A percentile compares a stretch with the other conserved stretches of the same genome.
Evolutionary conservation across 37 sponge, comb jelly and placozoan genomes (phyloP).

Genomic region (Dysidea cf. avara): DNA sequence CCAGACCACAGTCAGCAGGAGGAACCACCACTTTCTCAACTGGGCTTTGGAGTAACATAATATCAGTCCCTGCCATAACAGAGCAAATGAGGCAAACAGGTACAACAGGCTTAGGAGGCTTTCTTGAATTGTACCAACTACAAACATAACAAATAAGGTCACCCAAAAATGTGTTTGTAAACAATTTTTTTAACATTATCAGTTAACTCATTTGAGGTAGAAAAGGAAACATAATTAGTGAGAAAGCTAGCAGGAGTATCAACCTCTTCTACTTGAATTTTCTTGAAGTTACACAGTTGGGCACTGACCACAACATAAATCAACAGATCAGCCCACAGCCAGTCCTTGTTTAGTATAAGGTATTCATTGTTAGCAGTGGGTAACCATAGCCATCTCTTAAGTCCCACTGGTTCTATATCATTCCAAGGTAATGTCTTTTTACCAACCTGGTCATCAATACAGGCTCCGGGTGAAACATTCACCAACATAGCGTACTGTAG

Average conservation of each 20-base stretch:
- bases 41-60: conserved; percentile 15
- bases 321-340: conserved; percentile 51
- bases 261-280: not conserved
- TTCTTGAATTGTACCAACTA: conserved; percentile 51
- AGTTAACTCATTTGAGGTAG: not conserved
- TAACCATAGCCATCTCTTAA: conserved; percentile 67
- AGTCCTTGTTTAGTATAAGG: conserved; percentile 51
- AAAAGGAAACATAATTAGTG: no score
- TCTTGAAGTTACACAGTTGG: not conserved
- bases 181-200: conserved; percentile 40
- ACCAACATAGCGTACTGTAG: conserved; percentile 1
- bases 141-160: conserved; percentile 66
- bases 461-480: not conserved
- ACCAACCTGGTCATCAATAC: no score
- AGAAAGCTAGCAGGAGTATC: not conserved
- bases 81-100: conserved; percentile 49
- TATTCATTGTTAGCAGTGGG: conserved; percentile 24
- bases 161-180: conserved; percentile 76
- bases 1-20: conserved; percentile 33
- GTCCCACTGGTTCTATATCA: not conserved
- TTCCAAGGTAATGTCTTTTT: not conserved
- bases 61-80: conserved; percentile 58
- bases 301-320: not conserved
- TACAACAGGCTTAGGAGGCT: conserved; percentile 76
- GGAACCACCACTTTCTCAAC: conserved; percentile 26